phyloP scores from a whole-genome alignment of 2,113 vertebrate genomes.

The Lepus timidus region DNA sequence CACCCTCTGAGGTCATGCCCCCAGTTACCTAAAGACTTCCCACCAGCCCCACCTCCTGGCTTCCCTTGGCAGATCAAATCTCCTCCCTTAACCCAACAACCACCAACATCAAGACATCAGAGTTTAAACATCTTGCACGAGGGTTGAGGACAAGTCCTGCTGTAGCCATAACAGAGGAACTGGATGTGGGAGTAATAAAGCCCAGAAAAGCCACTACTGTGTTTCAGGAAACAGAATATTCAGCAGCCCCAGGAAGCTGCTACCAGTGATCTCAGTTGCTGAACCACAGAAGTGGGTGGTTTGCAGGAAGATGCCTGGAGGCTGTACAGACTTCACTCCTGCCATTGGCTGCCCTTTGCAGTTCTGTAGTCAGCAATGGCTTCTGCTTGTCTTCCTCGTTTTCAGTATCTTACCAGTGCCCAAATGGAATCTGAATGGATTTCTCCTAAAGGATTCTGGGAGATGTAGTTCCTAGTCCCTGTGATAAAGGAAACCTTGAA shows the following conservation, averaged over 20 bases:
- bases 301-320: not conserved
- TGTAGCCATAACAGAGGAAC: no score
- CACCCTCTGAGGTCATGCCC: no score
- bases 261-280: not conserved
- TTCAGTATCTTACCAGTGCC: not conserved
- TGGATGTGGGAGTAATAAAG: not conserved
- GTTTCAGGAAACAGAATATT: not conserved
- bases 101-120: no score
- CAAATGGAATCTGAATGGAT: not conserved
- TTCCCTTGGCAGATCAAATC: no score
- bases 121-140: no score
- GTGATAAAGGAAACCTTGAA: not conserved
- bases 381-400: not conserved
- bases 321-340: rapidly evolving
- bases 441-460: not conserved
- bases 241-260: not conserved
- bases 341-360: not conserved
- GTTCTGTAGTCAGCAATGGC: not conserved
- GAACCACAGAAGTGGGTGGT: not conserved
- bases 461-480: not conserved
- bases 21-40: no score
- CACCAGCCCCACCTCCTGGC: no score
- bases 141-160: no score
- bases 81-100: no score
- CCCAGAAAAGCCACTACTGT: not conserved